These are phyloP conservation scores for Copsychus sechellarum DNA, from an alignment of 2,113 vertebrate species.

Conservation along the genomic window DNA sequence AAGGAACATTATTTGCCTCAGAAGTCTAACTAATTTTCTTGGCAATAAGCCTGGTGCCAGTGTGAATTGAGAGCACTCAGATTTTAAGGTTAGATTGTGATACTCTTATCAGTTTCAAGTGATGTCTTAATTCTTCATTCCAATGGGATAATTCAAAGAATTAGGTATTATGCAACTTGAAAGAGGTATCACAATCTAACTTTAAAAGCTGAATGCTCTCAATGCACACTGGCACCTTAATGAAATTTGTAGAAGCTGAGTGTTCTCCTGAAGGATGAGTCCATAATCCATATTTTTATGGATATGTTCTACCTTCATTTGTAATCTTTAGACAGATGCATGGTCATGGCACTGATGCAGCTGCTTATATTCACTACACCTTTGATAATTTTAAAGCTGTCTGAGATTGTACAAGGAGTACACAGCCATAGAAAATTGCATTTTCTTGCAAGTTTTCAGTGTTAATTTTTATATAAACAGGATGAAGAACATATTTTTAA, in stretches of 20 bases:
- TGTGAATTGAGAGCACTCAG: neutral
- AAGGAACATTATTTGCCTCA: neutral
- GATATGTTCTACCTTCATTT: neutral
- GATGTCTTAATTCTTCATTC: slow-evolving; percentile 22
- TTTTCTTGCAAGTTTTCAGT: neutral
- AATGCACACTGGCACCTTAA: neutral
- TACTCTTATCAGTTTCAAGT: neutral
- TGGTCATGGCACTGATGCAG: neutral
- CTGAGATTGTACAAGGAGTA: neutral
- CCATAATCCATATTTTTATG: neutral
- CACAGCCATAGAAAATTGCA: neutral
- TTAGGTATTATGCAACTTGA: neutral
- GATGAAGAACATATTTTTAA: neutral
- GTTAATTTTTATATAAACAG: neutral
- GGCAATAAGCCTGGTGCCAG: neutral
- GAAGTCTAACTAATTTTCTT: slow-evolving; percentile 1
- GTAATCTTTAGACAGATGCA: neutral
- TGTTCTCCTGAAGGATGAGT: neutral
- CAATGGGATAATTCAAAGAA: slow-evolving; percentile 23
- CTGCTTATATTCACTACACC: neutral
- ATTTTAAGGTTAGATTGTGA: neutral
- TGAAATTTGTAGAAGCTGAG: neutral
- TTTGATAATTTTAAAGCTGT: neutral
- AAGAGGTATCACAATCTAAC: neutral
- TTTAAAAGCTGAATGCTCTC: neutral